These are phyloP conservation scores for Lycaon pictus DNA, from an alignment of 2,113 vertebrate genomes.

Conservation along the genomic window DNA sequence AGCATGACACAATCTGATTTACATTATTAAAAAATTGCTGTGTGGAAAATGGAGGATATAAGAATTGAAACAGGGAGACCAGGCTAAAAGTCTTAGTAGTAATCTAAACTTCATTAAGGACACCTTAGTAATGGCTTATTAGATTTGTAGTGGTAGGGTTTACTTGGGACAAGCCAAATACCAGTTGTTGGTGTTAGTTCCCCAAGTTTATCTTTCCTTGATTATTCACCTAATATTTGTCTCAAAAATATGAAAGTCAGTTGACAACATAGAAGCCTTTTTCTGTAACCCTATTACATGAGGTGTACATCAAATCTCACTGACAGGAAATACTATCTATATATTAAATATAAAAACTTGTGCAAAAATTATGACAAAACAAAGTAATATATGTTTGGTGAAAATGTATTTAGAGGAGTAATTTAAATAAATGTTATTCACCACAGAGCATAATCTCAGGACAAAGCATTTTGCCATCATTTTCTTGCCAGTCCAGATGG, in stretches of 20 bases:
- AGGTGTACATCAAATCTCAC: not conserved
- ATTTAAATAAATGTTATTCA: not conserved
- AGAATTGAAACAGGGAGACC: not conserved
- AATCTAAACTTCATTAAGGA: not conserved
- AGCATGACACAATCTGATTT: not conserved
- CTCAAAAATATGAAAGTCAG: constrained; percentile 4
- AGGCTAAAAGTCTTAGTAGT: not conserved
- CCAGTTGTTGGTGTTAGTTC: not conserved
- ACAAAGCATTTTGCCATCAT: not conserved
- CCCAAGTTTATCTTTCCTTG: not conserved
- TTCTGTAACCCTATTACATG: not conserved
- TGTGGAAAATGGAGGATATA: not conserved
- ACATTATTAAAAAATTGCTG: not conserved
- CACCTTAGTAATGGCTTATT: not conserved
- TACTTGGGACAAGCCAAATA: not conserved
- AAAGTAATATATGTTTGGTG: not conserved
- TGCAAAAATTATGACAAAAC: not conserved
- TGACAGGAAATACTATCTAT: not conserved
- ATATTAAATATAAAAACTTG: not conserved
- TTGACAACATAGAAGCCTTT: not conserved
- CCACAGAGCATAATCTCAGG: not conserved
- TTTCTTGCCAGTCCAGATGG: not conserved
- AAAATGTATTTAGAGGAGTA: not conserved
- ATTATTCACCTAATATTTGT: not conserved
- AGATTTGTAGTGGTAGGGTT: not conserved